Evolutionary conservation across 1,140 invertebrate species (phyloP), one percentile per base, ranked within the genome.

Genomic region (Piezodorus guildinii): DNA sequence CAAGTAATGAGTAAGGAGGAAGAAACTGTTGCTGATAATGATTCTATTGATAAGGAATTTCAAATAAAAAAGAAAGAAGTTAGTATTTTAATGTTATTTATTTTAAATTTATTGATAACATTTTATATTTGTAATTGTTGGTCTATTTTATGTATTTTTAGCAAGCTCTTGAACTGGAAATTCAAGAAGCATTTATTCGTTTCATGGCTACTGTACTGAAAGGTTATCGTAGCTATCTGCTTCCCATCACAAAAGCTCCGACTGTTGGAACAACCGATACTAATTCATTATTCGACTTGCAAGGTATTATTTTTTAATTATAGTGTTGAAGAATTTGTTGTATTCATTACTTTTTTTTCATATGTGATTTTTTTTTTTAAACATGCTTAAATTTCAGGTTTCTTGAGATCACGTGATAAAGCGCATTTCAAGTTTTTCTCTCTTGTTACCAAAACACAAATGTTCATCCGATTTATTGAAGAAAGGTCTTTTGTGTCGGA

Each of bases 391-490:
- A 4, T 72, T 72, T 60, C 70, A 81, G 81, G 78, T 65, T 85
- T 85, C 73, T 68, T 83, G 0, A 77, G 73, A 58, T 79, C 79
- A 66, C 75, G 87, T 54, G 88, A 91, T 69, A 87, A 92, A 78
- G 83, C 87, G 51, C 87, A 95, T 72, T 86, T 91, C 51, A 90
- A 93, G 74, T 98, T 98, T 77, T 97, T 91, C 75, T 81, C 83
- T 56, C 79, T 93, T 68, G 74, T 97, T 70, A 87, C 94, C 76
- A 87, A 85, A 72, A 98, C 96, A 1, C 96, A 98, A 78, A 95
- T 96, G 88, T 98, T 98, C 75, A 96, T 92, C 64, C 85, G 94
- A 49, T 99, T 99, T 76, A 98, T 99, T 68, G 96, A 99, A 77
- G 96, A 99, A 77, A 82, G 96, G 44, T 97, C 94, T 70, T 98